phyloP scores from a whole-genome alignment of 92 coral and sea anemone species.

The Parazoanthus atlanticus region DNA sequence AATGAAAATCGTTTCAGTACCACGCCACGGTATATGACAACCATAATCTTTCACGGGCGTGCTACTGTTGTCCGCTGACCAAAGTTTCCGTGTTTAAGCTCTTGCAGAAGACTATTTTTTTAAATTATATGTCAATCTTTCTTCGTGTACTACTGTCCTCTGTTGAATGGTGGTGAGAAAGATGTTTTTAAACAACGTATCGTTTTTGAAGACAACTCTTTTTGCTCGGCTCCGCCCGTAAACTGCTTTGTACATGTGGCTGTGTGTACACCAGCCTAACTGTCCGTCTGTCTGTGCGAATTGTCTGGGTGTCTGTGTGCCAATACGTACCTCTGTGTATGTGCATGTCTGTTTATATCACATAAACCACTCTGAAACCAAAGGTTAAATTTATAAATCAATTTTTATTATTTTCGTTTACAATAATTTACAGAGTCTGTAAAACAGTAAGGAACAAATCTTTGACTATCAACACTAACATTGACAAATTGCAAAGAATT shows the following conservation, averaged over 20 bases:
- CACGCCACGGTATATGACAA: too few species aligned
- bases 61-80: too few species aligned
- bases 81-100: too few species aligned
- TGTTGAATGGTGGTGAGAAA: not conserved
- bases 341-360: not conserved
- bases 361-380: not conserved
- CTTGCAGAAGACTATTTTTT: not conserved
- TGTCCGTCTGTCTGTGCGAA: too few species aligned
- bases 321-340: not conserved
- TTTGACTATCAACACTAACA: constrained; percentile 16
- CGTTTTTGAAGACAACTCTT: not conserved
- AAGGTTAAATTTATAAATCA: constrained; percentile 33
- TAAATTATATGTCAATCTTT: too few species aligned
- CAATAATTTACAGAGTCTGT: constrained; percentile 28
- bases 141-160: not conserved
- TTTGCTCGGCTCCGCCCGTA: too few species aligned
- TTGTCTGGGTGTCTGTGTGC: too few species aligned
- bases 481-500: constrained; percentile 27
- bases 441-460: constrained; percentile 14
- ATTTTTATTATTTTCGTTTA: constrained; percentile 26
- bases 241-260: too few species aligned
- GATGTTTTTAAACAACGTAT: not conserved
- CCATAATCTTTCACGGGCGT: too few species aligned
- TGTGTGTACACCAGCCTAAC: too few species aligned
- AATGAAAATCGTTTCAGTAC: too few species aligned